phyloP scores from a whole-genome alignment of 1,140 invertebrate genomes.

The Reticulitermes speratus region DNA sequence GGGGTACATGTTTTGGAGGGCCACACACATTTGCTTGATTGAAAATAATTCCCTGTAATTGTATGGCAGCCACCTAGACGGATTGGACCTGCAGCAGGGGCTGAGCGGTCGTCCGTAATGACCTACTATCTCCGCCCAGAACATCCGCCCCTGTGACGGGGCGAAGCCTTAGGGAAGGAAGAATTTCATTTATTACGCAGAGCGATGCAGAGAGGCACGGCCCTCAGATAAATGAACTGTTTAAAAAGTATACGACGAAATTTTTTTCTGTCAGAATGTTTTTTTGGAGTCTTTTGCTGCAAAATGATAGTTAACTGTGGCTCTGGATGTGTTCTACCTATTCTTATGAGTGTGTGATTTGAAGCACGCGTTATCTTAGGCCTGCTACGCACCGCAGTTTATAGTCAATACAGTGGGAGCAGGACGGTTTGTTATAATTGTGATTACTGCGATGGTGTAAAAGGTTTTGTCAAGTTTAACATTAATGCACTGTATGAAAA shows the following conservation, averaged over 20 bases:
- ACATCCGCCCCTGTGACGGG: background rate
- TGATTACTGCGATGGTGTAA: no score
- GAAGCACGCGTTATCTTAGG: no score
- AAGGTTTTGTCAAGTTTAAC: no score
- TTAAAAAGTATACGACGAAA: background rate
- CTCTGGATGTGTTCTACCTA: no score
- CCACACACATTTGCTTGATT: conserved; percentile 10
- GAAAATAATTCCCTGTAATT: conserved; percentile 10
- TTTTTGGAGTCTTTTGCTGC: background rate
- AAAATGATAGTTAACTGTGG: no score
- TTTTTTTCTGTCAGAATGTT: background rate
- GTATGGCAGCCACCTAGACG: background rate
- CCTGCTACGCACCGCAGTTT: no score
- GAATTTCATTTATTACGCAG: background rate
- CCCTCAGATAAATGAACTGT: background rate
- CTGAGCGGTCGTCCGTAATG: background rate
- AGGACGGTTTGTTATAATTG: no score
- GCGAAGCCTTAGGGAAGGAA: background rate
- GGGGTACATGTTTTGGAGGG: background rate
- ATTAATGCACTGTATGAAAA: no score
- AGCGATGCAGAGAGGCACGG: background rate
- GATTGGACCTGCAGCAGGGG: background rate
- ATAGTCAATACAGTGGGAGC: no score
- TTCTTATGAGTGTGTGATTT: no score
- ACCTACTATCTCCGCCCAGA: background rate